Evolutionary conservation across 35 echinoderm and acorn worm genomes (phyloP).

Genomic region (Hemicentrotus pulcherrimus): DNA sequence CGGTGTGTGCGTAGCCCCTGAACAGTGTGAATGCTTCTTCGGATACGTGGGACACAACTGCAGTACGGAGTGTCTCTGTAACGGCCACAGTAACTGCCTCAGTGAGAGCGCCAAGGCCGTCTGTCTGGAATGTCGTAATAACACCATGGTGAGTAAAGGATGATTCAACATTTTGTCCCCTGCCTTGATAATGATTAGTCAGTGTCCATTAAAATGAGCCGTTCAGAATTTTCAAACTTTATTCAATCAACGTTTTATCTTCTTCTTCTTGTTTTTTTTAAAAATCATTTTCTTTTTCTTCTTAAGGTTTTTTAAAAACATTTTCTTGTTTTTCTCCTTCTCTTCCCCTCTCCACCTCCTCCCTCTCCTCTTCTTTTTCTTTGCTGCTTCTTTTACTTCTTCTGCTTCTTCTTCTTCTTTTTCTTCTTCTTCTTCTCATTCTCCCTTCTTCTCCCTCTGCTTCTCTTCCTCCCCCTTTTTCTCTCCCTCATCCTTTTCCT

Average conservation of each 20-base stretch:
- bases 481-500: not conserved
- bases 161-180: no score
- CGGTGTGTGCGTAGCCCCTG: slow-evolving; percentile 63
- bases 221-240: no score
- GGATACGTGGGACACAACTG: slow-evolving; percentile 78
- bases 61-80: slow-evolving; percentile 69
- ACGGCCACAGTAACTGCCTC: slow-evolving; percentile 72
- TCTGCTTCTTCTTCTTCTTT: not conserved
- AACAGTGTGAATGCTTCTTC: slow-evolving; percentile 70
- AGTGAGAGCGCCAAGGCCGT: slow-evolving; percentile 45
- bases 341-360: no score
- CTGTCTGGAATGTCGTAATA: slow-evolving; percentile 71
- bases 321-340: no score
- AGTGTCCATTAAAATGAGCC: no score
- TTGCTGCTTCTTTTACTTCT: not conserved
- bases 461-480: not conserved
- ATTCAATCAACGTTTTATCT: no score
- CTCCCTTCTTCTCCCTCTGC: no score
- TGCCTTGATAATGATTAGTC: no score
- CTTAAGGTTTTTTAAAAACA: not conserved
- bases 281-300: no score
- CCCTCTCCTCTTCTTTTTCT: no score
- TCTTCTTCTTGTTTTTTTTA: no score
- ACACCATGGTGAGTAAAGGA: slow-evolving; percentile 73
- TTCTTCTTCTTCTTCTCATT: not conserved